Evolutionary conservation across 2,888 invertebrate genomes (phyloP).

Genomic region (Villa cingulata): DNA sequence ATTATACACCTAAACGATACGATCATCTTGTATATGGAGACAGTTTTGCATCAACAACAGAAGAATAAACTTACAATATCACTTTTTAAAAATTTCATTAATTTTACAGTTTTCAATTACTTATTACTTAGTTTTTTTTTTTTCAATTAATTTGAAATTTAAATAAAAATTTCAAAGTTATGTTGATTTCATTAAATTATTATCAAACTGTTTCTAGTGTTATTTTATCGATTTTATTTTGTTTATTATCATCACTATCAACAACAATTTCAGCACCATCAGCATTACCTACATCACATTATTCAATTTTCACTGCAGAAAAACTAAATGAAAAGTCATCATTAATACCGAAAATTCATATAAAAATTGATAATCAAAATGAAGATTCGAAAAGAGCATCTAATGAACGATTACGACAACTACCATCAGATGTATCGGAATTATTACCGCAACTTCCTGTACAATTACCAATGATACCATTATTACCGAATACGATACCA

Average conservation of each 20-base stretch:
- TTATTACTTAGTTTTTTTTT: too few species aligned
- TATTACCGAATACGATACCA: neutral
- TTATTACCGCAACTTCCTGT: neutral
- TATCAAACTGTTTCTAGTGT: conserved; percentile 9
- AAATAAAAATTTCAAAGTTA: conserved; percentile 3
- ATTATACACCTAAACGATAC: too few species aligned
- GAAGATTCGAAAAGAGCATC: too few species aligned
- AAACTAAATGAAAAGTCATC: too few species aligned
- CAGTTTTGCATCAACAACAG: conserved; percentile 1
- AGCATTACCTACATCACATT: neutral
- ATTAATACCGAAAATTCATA: neutral
- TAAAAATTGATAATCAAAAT: too few species aligned
- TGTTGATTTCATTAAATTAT: conserved; percentile 2
- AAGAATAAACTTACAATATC: neutral
- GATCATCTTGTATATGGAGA: neutral
- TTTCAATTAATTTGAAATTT: neutral
- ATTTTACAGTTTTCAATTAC: too few species aligned
- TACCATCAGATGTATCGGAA: neutral
- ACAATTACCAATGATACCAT: neutral
- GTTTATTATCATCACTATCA: neutral
- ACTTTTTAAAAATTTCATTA: too few species aligned
- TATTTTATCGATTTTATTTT: conserved; percentile 1
- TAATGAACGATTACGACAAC: neutral
- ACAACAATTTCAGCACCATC: neutral
- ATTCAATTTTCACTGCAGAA: neutral